Base-by-base conservation (phyloP, 2,797 vertebrate species). In the Phrynocephalus forsythii region DNA sequence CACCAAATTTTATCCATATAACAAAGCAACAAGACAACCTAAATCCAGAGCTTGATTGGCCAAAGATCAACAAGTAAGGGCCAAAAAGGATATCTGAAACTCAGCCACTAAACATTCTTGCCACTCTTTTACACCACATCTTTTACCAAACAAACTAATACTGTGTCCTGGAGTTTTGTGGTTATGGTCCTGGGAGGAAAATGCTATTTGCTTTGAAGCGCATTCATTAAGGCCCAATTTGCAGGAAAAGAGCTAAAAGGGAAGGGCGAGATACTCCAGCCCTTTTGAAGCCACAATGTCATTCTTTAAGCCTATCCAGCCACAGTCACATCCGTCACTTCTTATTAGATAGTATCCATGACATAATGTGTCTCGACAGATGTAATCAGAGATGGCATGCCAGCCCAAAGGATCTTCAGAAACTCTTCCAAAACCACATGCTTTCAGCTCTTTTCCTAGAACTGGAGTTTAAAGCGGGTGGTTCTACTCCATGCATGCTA, bases 261-360 rank as follows among this genome's bases (percentile, higher is more conserved):
- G 50, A 79, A 5, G 8, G 33, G 44, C 52, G 60, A 50, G 50
- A 10, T 24, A 60, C 66, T 28, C 15, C 24, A 75, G 24, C 44
- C 13, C 18, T 79, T 69, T 60, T 56, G 76, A 83, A 48, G 15
- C 30, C 50, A 6, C 1, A 0, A 83, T 85, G 88, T 24, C 50
- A 1, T 0, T 91, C 7, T 85, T 3, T 69, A 60, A 93, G 90
- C 89, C 81, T 38, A 85, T 89, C 91, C 24, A 11, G 60, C 87
- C 30, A 50, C 66, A 3, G 93, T 94, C 93, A 92, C 78, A 26
- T 92, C 94, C 93, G 90, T 95, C 94, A 94, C 93, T 92, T 94
- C 93, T 88, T 79, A 1, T 95, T 94, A 95, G 93, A 3, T 26
- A 89, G 87, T 75, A 0, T 85, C 89, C 44, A 85, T 10, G 26